Percentiles rank a stretch among this genome's conserved stretches.
phyloP scores from a whole-genome alignment of 2,113 vertebrate species.

The Proteles cristata region DNA sequence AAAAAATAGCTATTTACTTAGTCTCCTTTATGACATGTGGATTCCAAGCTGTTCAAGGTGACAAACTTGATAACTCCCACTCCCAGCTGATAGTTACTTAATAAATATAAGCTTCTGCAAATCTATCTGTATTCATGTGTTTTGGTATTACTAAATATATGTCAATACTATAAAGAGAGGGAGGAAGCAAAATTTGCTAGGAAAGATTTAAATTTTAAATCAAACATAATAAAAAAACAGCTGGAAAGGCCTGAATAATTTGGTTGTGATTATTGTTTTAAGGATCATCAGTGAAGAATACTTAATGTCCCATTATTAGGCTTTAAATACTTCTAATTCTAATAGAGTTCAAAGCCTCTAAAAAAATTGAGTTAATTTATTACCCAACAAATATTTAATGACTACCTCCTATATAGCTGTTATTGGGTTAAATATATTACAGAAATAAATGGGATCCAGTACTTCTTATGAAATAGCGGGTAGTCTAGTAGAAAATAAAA shows the following conservation, averaged over 20 bases:
- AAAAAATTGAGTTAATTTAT: background rate
- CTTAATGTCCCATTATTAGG: background rate
- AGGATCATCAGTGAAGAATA: background rate
- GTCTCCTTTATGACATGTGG: background rate
- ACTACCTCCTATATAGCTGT: background rate
- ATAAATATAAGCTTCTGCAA: background rate
- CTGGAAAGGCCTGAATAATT: background rate
- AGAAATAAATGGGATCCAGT: background rate
- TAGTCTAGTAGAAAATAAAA: background rate
- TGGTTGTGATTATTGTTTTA: background rate
- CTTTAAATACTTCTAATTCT: background rate
- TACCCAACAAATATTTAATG: background rate
- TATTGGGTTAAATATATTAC: background rate
- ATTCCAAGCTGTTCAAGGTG: background rate
- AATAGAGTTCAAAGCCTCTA: background rate
- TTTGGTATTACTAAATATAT: background rate
- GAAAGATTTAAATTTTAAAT: background rate
- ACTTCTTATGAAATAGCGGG: background rate
- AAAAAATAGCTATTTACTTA: background rate
- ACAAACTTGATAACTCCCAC: background rate
- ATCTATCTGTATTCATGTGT: background rate
- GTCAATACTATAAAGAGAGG: background rate
- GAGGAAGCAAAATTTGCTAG: background rate
- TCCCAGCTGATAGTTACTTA: background rate
- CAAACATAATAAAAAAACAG: background rate